Evolutionary conservation across 92 coral and sea anemone genomes (phyloP), one percentile per base, ranked within the genome.

Genomic region (Parazoanthus swiftii): DNA sequence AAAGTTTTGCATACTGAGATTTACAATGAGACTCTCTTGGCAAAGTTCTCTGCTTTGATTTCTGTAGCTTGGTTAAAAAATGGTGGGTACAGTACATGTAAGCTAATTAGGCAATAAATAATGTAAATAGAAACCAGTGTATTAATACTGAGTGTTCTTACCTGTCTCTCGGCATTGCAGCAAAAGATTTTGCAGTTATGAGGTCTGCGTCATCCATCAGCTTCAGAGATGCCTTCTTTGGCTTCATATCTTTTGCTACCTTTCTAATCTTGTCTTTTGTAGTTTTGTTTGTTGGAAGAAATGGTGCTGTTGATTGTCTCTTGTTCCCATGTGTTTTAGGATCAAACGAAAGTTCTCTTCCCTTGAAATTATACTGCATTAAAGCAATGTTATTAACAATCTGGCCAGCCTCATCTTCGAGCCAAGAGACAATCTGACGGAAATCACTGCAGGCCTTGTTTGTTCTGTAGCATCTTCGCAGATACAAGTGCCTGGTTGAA

Each of bases 291-390:
- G 91, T 89, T 2, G 91, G 89, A 44, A 89, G 72, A 79, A 78
- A 89, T 48, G 86, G 43, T 54, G 77, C 77, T 76, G 89, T 46
- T 26, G 89, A 77, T 8, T 67, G 26, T 65, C 50, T 85, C 37
- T 79, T 76, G 74, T 89, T 89, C n/a, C 89, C 89, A 54, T 89
- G 91, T 38, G 91, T 63, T 46, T 89, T 85, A 33, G 79, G 67
- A 38, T 85, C 89, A 77, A 89, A 89, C 2, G 73, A 29, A 77
- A 42, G 91, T 65, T 84, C 91, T 68, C 56, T 68, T 23, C 91
- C 91, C 74, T 89, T 89, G 74, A 89, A 85, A 44, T 84, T 84
- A 76, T 89, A 89, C 82, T 89, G 91, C 29, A 85, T 36, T 29
- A 89, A 71, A 35, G 89, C 85, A 77, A 56, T 65, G 48, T 89